Conservation (phyloP, 2,113 vertebrate species). For the Carassius auratus region DNA sequence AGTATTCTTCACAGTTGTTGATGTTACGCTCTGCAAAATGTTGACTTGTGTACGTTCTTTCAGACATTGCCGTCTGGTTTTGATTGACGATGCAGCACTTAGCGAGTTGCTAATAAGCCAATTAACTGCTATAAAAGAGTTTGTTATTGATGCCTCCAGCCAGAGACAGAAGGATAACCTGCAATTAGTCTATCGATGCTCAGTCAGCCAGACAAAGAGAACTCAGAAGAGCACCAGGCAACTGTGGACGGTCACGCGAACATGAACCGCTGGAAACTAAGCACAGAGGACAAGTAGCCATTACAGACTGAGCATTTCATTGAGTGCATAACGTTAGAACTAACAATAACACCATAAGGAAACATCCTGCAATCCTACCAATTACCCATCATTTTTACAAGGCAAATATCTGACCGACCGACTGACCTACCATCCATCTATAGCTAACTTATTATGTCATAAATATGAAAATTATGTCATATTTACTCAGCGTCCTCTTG, state of each 20-base stretch:
- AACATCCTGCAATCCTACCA: neutral
- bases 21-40: neutral
- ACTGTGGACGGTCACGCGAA: slow-evolving; percentile 1
- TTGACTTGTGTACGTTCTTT: neutral
- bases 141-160: slow-evolving; percentile 44
- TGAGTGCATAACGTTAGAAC: neutral
- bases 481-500: too few relatives aligned
- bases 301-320: neutral
- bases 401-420: neutral
- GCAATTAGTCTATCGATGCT: slow-evolving; percentile 44
- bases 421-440: too few relatives aligned
- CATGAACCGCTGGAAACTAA: neutral
- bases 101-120: slow-evolving; percentile 37
- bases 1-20: neutral
- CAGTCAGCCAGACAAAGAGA: slow-evolving; percentile 8
- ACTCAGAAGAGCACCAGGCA: neutral
- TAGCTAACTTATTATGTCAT: too few relatives aligned
- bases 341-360: neutral
- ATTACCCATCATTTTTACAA: neutral
- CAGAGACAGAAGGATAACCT: slow-evolving; percentile 48
- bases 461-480: too few relatives aligned
- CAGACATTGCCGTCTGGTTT: neutral
- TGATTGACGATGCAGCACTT: slow-evolving; percentile 5
- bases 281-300: neutral
- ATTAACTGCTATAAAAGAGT: slow-evolving; percentile 46